Evolutionary conservation across 2,888 invertebrate genomes (phyloP).

Genomic region (Acrocera orbiculus): DNA sequence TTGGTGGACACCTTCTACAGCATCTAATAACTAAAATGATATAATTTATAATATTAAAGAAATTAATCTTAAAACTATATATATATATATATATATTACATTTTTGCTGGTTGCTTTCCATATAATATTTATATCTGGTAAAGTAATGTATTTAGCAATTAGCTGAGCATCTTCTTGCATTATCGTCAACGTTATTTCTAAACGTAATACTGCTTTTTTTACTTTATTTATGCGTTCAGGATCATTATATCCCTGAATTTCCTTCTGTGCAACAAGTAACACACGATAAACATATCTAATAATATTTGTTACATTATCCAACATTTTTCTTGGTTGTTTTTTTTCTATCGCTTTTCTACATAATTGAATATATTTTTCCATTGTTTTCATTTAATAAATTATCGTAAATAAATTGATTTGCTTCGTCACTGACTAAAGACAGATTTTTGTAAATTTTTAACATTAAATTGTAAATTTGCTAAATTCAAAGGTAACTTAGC

Average conservation of each 20-base stretch:
- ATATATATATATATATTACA: constrained; percentile 32
- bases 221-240: constrained; percentile 72
- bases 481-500: no score
- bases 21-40: constrained; percentile 48
- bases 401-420: no score
- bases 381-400: no score
- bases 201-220: constrained; percentile 60
- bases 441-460: no score
- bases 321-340: constrained; percentile 88
- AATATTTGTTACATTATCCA: constrained; percentile 91
- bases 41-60: constrained; percentile 4
- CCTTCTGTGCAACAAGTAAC: constrained; percentile 85
- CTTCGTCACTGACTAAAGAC: no score
- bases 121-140: constrained; percentile 49
- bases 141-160: constrained; percentile 73
- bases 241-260: constrained; percentile 97
- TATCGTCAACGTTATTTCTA: constrained; percentile 75
- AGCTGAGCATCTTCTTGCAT: constrained; percentile 92
- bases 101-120: constrained; percentile 71
- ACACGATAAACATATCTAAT: constrained; percentile 91
- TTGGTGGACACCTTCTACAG: constrained; percentile 63
- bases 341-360: constrained; percentile 90
- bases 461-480: no score
- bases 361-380: constrained; percentile 87
- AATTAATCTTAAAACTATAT: not conserved